These are phyloP conservation scores for Cebus imitator DNA, from an alignment of 2,113 vertebrate genomes.

Conservation along the genomic window DNA sequence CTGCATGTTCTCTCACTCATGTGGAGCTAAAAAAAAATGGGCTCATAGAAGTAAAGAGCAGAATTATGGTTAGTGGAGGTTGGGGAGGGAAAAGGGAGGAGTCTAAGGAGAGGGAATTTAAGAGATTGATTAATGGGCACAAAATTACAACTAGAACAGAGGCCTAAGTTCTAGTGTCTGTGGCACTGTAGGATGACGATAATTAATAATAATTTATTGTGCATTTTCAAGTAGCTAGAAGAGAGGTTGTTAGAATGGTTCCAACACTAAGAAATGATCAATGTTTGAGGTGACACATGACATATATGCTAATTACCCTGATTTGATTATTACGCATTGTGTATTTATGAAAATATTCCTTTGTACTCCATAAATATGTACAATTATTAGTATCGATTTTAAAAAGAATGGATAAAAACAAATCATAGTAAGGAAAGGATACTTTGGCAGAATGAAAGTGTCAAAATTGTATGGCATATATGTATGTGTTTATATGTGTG, in stretches of 20 bases:
- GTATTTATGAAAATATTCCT: background rate
- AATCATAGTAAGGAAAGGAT: background rate
- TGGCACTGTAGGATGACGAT: background rate
- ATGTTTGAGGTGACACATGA: background rate
- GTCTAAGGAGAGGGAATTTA: background rate
- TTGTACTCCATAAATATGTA: background rate
- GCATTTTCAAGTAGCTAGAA: background rate
- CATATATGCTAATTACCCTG: too few relatives aligned
- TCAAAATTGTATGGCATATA: background rate
- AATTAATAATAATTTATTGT: background rate
- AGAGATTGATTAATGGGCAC: background rate
- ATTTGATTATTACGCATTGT: background rate
- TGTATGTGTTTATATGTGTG: background rate
- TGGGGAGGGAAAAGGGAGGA: background rate
- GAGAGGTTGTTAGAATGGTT: background rate
- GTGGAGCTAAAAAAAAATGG: background rate
- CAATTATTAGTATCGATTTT: background rate
- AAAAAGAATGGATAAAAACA: background rate
- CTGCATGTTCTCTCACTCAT: background rate
- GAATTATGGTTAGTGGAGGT: background rate
- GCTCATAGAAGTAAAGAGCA: background rate
- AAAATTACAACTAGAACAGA: background rate
- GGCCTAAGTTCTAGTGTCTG: background rate
- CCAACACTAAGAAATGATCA: background rate
- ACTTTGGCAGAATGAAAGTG: conserved; percentile 2